A percentile compares a stretch with the other conserved stretches of the same genome.
phyloP scores from a whole-genome alignment of 2,113 vertebrate species.

The Hippocampus comes region DNA sequence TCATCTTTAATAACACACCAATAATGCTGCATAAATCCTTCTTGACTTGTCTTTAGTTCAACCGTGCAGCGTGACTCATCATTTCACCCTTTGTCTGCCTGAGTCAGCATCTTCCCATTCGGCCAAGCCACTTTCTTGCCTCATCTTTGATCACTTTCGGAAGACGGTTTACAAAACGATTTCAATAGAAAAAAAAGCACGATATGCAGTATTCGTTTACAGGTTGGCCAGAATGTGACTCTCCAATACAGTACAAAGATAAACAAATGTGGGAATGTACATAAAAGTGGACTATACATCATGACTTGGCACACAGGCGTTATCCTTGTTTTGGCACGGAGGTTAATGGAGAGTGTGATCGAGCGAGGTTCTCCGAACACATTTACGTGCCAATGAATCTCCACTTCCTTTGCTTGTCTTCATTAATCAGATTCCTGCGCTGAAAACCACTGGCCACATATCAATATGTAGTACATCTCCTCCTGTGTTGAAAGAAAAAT shows the following conservation, averaged over 20 bases:
- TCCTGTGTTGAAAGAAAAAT: neutral
- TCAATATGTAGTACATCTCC: constrained; percentile 15
- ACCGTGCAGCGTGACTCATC: constrained; percentile 51
- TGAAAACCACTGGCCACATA: constrained; percentile 44
- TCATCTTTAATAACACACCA: constrained; percentile 38
- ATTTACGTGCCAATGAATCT: constrained; percentile 8
- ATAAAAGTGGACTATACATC: constrained; percentile 30
- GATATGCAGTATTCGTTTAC: constrained; percentile 17
- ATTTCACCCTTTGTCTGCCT: constrained; percentile 23
- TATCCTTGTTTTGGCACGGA: constrained; percentile 11
- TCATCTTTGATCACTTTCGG: constrained; percentile 26
- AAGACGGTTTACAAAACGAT: constrained; percentile 37
- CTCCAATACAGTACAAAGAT: constrained; percentile 41
- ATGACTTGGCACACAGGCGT: constrained; percentile 3
- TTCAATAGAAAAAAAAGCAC: constrained; percentile 11
- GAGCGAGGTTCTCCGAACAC: constrained; percentile 6
- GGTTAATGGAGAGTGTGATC: constrained; percentile 19
- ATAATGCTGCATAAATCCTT: neutral
- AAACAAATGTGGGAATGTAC: constrained; percentile 32
- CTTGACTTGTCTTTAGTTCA: constrained; percentile 28
- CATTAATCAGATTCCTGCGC: constrained; percentile 24
- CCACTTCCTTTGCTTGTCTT: constrained; percentile 13
- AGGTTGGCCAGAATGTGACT: neutral
- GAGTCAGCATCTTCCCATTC: constrained; percentile 3
- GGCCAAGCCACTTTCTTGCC: constrained; percentile 16